A percentile compares a stretch with the other conserved stretches of the same genome.
These are phyloP conservation scores for Petaurus breviceps DNA, from an alignment of 2,113 vertebrate species.

Conservation along the genomic window DNA sequence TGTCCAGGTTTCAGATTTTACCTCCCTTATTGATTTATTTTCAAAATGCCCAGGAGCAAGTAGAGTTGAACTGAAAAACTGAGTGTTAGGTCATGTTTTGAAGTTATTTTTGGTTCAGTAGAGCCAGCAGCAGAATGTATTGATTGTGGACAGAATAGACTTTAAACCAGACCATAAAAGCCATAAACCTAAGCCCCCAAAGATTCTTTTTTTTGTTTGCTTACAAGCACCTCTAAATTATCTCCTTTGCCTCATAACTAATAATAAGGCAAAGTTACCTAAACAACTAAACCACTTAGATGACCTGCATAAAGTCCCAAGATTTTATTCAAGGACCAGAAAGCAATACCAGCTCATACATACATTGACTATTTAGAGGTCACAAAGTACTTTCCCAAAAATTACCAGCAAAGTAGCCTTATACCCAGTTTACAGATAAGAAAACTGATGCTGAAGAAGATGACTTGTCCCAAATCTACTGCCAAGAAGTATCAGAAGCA, in stretches of 20 bases:
- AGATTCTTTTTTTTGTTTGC: not conserved
- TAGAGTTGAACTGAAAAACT: slow-evolving; percentile 59
- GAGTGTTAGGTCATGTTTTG: slow-evolving; percentile 63
- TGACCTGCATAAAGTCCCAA: not conserved
- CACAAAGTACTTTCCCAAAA: not conserved
- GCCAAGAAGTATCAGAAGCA: not conserved
- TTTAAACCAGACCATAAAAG: slow-evolving; percentile 76
- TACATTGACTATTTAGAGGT: not conserved
- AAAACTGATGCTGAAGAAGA: not conserved
- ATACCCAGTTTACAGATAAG: not conserved
- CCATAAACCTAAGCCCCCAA: slow-evolving; percentile 40
- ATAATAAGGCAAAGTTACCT: not conserved
- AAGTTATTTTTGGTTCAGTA: slow-evolving; percentile 75
- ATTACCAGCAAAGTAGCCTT: not conserved
- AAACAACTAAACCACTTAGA: not conserved
- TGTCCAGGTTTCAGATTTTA: not conserved
- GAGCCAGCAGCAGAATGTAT: slow-evolving; percentile 48
- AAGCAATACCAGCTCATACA: not conserved
- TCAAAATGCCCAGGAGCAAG: not conserved
- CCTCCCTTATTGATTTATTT: not conserved
- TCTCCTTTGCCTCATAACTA: not conserved
- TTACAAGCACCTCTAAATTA: not conserved
- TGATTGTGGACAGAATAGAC: slow-evolving; percentile 68
- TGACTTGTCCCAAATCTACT: not conserved
- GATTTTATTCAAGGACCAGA: not conserved